phyloP scores from a whole-genome alignment of 2,888 invertebrate species.

The Pollenia angustigena region DNA sequence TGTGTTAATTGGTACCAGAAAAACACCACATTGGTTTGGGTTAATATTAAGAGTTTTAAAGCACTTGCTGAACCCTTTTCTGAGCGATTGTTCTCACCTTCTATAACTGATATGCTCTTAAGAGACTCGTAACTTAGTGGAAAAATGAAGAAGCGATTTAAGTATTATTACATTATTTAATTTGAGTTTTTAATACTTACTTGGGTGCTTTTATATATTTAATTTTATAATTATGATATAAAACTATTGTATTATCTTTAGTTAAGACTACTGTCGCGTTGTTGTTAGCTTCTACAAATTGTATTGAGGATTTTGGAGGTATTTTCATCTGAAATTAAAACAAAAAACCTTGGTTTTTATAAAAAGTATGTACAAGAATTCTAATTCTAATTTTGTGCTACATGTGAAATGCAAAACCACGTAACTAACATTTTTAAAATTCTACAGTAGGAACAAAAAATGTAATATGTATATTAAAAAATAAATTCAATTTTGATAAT shows the following conservation, averaged over 20 bases:
- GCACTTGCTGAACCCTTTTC: constrained; percentile 80
- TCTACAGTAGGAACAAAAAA: no score
- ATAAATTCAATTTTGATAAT: no score
- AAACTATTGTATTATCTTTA: constrained; percentile 77
- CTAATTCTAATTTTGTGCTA: no score
- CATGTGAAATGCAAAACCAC: no score
- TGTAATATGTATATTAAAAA: no score
- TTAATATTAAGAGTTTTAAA: constrained; percentile 81
- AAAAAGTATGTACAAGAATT: no score
- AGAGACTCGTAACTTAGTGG: constrained; percentile 79
- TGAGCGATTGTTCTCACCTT: constrained; percentile 78
- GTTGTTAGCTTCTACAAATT: constrained; percentile 83
- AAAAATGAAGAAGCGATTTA: constrained; percentile 42
- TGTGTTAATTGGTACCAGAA: constrained; percentile 83
- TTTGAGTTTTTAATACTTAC: constrained; percentile 75
- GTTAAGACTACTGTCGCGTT: constrained; percentile 81
- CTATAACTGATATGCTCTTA: constrained; percentile 80
- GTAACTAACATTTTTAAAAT: no score
- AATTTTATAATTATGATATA: constrained; percentile 81
- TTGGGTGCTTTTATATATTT: constrained; percentile 81
- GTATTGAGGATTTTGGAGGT: constrained; percentile 77
- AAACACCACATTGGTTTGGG: constrained; percentile 81
- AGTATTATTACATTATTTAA: neutral
- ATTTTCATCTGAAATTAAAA: constrained; percentile 77
- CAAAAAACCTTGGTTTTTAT: neutral